Base-by-base conservation (phyloP, 2,888 invertebrate genomes). In the Drosophila demipolita region DNA sequence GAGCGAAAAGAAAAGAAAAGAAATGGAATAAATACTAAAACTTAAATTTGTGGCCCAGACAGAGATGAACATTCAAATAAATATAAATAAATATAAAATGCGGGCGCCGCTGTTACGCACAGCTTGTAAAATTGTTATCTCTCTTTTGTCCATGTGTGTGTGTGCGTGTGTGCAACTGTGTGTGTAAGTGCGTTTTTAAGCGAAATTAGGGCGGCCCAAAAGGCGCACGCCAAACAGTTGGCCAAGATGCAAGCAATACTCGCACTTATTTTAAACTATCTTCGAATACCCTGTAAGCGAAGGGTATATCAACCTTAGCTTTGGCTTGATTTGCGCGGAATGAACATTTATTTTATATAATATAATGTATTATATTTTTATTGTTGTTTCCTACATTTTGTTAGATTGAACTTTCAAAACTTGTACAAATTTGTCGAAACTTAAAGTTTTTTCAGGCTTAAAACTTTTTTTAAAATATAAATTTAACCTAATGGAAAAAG, bases 141-240 rank as follows among this genome's bases (percentile, higher is more conserved):
- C 70, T 33, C 20, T 45, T 62, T 15, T 36, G 15, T 26, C 17
- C 17, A 5, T 26, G 15, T 54, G 15, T 54, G 20, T 52, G 17
- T 66, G 36, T 33, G 26, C 23, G 32, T 54, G 57, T 29, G 36
- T 40, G 32, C 49, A 60, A 20, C 40, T 62, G 53, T 62, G 66
- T 60, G 74, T 53, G 58, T 60, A 66, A 62, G 66, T 68, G 77
- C 73, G 85, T 84, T 85, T 89, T 88, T 89, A 89, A 90, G 83
- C 87, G 77, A 88, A 89, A 88, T 87, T 87, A 86, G 90, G 87
- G 85, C 89, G 84, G 73, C 72, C 82, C 66, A 70, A 80, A 78
- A 79, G 74, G 68, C 80, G 70, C 71, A 70, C 75, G 79, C 75
- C 79, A 77, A 64, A 65, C 66, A 70, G 70, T 70, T 75, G 40